phyloP scores from a whole-genome alignment of 2,797 vertebrate species.

The Tiaroga cobitis region DNA sequence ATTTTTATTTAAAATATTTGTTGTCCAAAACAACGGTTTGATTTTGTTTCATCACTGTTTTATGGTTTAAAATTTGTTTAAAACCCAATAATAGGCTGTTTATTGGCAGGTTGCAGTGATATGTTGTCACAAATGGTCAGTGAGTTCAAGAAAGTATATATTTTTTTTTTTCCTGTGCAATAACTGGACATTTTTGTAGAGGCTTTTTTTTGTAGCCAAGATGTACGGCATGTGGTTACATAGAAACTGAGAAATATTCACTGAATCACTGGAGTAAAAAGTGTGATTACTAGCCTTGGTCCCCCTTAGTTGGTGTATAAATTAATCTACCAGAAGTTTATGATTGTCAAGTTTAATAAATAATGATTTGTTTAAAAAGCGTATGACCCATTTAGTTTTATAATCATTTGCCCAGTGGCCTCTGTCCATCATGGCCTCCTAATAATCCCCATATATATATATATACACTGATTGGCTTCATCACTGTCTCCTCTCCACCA shows the following conservation, averaged over 20 bases:
- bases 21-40: neutral
- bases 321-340: slow-evolving; percentile 2
- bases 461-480: too few relatives aligned
- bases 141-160: neutral
- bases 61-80: neutral
- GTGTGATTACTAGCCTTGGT: neutral
- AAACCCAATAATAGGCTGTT: neutral
- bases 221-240: neutral
- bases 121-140: neutral
- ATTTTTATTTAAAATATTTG: neutral
- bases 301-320: neutral
- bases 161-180: neutral
- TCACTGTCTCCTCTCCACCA: too few relatives aligned
- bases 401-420: too few relatives aligned
- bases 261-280: neutral
- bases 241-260: neutral
- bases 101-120: neutral
- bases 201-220: neutral
- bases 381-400: neutral
- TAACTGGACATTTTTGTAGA: neutral
- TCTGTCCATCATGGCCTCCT: too few relatives aligned
- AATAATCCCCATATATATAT: too few relatives aligned
- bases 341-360: neutral
- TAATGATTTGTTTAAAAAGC: neutral
- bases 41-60: neutral